These are phyloP conservation scores for Diceros bicornis DNA, from an alignment of 2,797 vertebrate genomes.

Conservation along the genomic window DNA sequence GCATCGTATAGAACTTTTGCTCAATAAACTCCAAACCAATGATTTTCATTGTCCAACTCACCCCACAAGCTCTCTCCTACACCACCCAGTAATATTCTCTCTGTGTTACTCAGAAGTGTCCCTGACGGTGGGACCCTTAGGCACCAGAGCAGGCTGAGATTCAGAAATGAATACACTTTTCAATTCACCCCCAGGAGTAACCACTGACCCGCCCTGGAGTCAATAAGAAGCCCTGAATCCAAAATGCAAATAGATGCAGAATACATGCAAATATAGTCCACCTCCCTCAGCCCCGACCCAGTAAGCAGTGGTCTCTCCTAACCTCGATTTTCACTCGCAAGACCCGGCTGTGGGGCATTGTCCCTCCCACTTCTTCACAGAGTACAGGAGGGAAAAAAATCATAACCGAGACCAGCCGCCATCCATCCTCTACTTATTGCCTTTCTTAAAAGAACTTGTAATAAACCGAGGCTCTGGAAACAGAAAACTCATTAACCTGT, in stretches of 20 bases:
- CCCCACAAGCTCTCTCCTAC: rapidly evolving
- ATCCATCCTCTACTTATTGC: conserved; percentile 14
- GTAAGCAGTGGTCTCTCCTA: background rate
- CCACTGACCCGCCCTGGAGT: background rate
- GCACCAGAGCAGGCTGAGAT: background rate
- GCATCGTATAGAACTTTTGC: background rate
- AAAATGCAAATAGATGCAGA: background rate
- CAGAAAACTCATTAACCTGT: conserved; percentile 77
- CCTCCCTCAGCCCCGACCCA: too few relatives aligned
- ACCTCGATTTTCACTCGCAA: background rate
- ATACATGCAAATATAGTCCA: rapidly evolving
- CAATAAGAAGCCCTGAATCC: background rate
- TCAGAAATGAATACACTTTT: background rate
- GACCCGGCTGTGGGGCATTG: background rate
- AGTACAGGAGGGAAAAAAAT: background rate
- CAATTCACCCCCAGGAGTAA: background rate
- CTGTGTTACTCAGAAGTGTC: background rate
- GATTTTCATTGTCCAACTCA: background rate
- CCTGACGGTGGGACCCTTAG: background rate
- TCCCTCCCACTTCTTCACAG: background rate
- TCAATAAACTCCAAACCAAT: background rate
- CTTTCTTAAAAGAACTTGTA: conserved; percentile 67
- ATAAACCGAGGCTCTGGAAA: conserved; percentile 67
- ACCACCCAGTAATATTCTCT: background rate
- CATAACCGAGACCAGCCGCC: background rate